These are phyloP conservation scores for Polydrusus cervinus DNA, from an alignment of 2,888 invertebrate species.

Conservation along the genomic window DNA sequence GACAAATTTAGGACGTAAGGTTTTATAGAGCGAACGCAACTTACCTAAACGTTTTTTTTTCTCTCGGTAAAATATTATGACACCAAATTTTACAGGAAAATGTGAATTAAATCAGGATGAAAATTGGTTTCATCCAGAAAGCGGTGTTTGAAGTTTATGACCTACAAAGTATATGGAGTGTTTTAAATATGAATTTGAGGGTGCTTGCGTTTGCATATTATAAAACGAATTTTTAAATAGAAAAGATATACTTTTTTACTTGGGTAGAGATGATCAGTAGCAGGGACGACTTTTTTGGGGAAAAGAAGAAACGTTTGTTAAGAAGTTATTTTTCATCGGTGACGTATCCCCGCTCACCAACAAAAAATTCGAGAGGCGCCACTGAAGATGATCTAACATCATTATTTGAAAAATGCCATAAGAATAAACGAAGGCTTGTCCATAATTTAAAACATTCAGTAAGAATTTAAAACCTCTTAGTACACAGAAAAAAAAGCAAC, in stretches of 20 bases:
- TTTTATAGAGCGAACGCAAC: constrained; percentile 26
- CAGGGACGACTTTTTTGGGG: too few relatives aligned
- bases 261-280: too few relatives aligned
- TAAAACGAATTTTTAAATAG: constrained; percentile 20
- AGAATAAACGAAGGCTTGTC: too few relatives aligned
- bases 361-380: too few relatives aligned
- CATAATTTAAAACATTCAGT: too few relatives aligned
- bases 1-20: constrained; percentile 19
- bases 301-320: too few relatives aligned
- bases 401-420: too few relatives aligned
- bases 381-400: too few relatives aligned
- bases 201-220: constrained; percentile 14
- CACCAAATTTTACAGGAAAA: constrained; percentile 30
- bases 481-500: too few relatives aligned
- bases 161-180: constrained; percentile 29
- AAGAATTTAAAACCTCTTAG: too few relatives aligned
- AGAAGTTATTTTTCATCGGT: too few relatives aligned
- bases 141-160: constrained; percentile 23
- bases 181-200: constrained; percentile 19
- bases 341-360: too few relatives aligned
- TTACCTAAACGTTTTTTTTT: constrained; percentile 23
- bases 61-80: constrained; percentile 29
- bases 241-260: background rate
- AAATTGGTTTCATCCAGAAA: constrained; percentile 35
- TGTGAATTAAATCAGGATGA: constrained; percentile 37